Evolutionary conservation across 2,888 invertebrate genomes (phyloP).

Genomic region (Melieria crassipennis): DNA sequence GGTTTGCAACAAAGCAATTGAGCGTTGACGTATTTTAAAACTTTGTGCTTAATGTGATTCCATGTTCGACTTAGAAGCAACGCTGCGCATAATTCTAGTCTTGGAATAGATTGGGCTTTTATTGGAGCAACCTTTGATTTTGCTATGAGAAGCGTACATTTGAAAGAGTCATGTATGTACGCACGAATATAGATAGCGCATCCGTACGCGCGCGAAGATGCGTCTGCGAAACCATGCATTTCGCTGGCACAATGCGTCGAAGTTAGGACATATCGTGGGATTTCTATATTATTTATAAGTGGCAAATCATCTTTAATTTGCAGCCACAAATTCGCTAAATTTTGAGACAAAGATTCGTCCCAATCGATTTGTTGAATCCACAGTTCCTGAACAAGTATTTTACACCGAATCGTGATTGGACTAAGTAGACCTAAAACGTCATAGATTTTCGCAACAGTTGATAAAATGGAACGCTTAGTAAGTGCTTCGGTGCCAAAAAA

Average conservation of each 20-base stretch:
- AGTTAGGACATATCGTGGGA: constrained; percentile 16
- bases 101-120: constrained; percentile 19
- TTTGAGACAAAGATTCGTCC: neutral
- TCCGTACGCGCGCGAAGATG: constrained; percentile 21
- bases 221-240: constrained; percentile 27
- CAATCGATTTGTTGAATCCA: constrained; percentile 12
- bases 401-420: constrained; percentile 11
- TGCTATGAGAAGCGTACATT: constrained; percentile 11
- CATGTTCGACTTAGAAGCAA: constrained; percentile 18
- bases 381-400: constrained; percentile 11
- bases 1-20: constrained; percentile 25
- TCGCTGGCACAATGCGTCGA: neutral
- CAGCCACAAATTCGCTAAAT: constrained; percentile 5
- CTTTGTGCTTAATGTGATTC: constrained; percentile 12
- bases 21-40: neutral
- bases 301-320: constrained; percentile 4
- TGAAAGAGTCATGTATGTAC: neutral
- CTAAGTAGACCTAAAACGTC: neutral
- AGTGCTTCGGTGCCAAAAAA: neutral
- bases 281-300: neutral
- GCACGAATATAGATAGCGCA: constrained; percentile 16
- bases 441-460: neutral
- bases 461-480: constrained; percentile 2
- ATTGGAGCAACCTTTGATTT: constrained; percentile 38
- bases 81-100: constrained; percentile 28